Base-by-base conservation (phyloP, 2,797 vertebrate genomes). In the Enteromius argenteus region DNA sequence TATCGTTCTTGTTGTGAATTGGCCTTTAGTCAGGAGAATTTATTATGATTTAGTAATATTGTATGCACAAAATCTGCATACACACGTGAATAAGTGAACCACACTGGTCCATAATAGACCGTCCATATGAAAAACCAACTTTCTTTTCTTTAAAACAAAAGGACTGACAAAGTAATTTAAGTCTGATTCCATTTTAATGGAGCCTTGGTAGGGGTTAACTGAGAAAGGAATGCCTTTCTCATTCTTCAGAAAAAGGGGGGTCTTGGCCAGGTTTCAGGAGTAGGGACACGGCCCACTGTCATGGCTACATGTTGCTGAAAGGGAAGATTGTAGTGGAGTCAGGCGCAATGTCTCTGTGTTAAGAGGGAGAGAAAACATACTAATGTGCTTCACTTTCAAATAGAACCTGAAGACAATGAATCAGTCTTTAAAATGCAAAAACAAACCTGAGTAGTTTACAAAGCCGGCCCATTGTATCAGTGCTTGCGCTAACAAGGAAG, bases 301-400 rank as follows among this genome's bases (percentile, higher is more conserved):
- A 80, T 82, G 83, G 77, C 83, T 86, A 53, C 74, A 67, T 69
- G 79, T 81, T 81, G 73, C 84, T 86, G 81, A 89, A 89, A 81
- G 81, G 84, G 60, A 88, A 21, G 9, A 53, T 60, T 87, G 74
- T 87, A 80, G 72, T 87, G 87, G 64, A 71, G 80, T 86, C 89
- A 88, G 64, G 60, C 77, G 56, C 27, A 90, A 56, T 80, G 81
- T 88, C 82, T 86, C 64, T 30, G 11, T 49, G 81, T 88, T 93
- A 91, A 93, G 92, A 92, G 92, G 91, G 92, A 94, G 93, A 92
- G 93, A 90, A 91, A 21, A 86, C 75, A 79, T 27, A 62, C 64
- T 56, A 76, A 75, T 76, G 72, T 30, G 60, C 46, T 83, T 62
- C 51, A 8, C 77, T 83, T 76, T 83, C 56, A 76, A 67, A 66